A percentile compares a stretch with the other conserved stretches of the same genome.
These are phyloP conservation scores for Leptinotarsa texana DNA, from an alignment of 1,140 invertebrate species.

Conservation along the genomic window DNA sequence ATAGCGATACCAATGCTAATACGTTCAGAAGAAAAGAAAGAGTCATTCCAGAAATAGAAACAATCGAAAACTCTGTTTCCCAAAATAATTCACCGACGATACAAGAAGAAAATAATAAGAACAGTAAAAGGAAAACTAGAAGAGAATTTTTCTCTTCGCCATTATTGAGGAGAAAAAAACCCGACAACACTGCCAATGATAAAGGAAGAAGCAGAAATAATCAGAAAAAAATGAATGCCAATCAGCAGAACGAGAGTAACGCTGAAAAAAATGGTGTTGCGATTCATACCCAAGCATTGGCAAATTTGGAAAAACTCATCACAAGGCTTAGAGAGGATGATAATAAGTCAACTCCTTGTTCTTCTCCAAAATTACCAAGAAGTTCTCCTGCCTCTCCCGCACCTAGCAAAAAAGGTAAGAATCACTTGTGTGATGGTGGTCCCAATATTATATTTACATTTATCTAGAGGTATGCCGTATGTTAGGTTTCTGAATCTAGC, in stretches of 20 bases:
- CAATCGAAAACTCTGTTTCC: conserved; percentile 6
- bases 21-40: conserved; percentile 46
- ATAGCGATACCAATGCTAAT: conserved; percentile 27
- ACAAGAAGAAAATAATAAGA: conserved; percentile 28
- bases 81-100: not conserved
- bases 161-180: conserved; percentile 51
- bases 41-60: conserved; percentile 43
- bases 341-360: conserved; percentile 54
- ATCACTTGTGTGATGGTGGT: no score
- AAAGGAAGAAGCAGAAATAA: conserved; percentile 36
- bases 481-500: no score
- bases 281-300: conserved; percentile 60
- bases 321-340: conserved; percentile 60
- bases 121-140: conserved; percentile 48
- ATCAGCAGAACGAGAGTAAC: conserved; percentile 17
- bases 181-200: conserved; percentile 41
- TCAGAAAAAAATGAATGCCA: conserved; percentile 36
- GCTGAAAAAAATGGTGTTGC: conserved; percentile 51
- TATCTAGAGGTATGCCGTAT: no score
- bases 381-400: conserved; percentile 74
- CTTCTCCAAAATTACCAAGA: conserved; percentile 68
- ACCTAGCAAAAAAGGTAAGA: conserved; percentile 65
- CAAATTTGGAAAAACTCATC: conserved; percentile 62
- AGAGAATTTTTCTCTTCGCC: conserved; percentile 56
- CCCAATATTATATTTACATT: no score